phyloP scores from a whole-genome alignment of 2,888 invertebrate species.

The Morpho helenor region DNA sequence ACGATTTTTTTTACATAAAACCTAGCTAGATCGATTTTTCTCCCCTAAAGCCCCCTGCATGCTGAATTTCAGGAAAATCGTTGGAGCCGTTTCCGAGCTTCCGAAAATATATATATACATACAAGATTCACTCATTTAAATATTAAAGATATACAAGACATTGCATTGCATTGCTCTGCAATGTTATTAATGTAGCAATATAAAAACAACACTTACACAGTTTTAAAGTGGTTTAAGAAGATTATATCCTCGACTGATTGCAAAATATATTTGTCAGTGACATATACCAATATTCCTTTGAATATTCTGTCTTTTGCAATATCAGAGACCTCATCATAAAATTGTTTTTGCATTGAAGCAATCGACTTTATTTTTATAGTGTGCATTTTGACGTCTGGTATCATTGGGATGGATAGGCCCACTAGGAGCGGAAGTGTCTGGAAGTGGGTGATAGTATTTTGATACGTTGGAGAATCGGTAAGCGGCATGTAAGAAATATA shows the following conservation, averaged over 20 bases:
- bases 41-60: no score
- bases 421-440: conserved; percentile 46
- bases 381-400: conserved; percentile 60
- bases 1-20: no score
- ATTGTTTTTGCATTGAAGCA: conserved; percentile 40
- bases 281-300: conserved; percentile 62
- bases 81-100: no score
- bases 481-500: conserved; percentile 56
- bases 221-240: conserved; percentile 58
- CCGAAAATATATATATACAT: no score
- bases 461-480: conserved; percentile 43
- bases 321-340: conserved; percentile 43
- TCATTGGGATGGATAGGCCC: conserved; percentile 58
- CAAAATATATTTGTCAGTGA: conserved; percentile 62
- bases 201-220: conserved; percentile 52
- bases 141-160: no score
- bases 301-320: conserved; percentile 47
- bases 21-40: no score
- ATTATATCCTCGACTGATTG: conserved; percentile 55
- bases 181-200: neutral
- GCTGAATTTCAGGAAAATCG: no score
- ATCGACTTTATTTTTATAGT: conserved; percentile 49
- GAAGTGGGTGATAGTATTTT: conserved; percentile 39
- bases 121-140: no score
- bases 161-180: no score